Conservation (phyloP, 2,113 vertebrate species). For the Tupaia chinensis region DNA sequence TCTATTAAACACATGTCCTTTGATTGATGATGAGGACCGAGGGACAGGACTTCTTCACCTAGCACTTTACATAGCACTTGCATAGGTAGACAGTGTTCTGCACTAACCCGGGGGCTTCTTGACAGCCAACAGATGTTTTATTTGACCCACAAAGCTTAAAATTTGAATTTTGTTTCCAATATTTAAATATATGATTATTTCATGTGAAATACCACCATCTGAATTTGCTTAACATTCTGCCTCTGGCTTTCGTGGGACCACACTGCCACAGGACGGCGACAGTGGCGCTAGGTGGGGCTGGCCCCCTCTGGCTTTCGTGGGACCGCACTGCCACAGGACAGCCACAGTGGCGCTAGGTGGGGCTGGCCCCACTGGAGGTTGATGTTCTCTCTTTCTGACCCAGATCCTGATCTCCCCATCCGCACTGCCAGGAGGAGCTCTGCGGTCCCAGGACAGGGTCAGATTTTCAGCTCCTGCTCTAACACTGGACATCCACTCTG, state of each 20-base stretch:
- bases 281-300: neutral
- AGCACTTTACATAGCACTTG: neutral
- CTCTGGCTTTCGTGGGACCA: neutral
- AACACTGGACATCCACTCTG: neutral
- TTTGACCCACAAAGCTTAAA: neutral
- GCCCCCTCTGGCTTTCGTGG: neutral
- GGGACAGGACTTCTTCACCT: neutral
- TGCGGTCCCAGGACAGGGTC: neutral
- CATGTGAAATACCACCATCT: neutral
- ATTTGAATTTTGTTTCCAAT: neutral
- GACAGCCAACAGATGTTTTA: neutral
- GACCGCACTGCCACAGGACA: neutral
- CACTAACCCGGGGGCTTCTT: neutral
- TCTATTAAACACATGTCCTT: neutral
- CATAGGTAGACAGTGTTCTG: neutral
- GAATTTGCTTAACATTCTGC: neutral
- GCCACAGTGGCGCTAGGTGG: too few relatives aligned
- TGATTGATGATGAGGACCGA: constrained; percentile 22
- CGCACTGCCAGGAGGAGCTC: neutral
- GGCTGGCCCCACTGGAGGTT: neutral
- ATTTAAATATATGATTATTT: neutral
- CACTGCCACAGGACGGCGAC: neutral
- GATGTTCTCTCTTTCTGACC: too few relatives aligned
- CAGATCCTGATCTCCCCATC: neutral
- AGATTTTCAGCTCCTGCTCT: neutral